A percentile compares a stretch with the other conserved stretches of the same genome.
Conservation (phyloP, 2,113 vertebrate genomes). For the Clinocottus analis region DNA sequence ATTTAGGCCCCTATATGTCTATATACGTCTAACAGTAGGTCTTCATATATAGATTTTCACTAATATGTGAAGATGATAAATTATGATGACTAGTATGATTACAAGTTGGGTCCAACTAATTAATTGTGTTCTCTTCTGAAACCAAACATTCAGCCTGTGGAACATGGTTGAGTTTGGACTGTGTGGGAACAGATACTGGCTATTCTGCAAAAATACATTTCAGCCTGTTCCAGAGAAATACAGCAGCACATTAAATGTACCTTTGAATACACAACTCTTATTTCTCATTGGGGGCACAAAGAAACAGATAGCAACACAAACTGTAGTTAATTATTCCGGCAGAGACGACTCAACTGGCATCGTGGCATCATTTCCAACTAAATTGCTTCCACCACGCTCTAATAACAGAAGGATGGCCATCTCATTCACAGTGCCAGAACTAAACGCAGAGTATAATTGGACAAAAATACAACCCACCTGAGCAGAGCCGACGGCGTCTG, state of each 20-base stretch:
- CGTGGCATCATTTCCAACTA: conserved; percentile 27
- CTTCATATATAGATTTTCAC: neutral
- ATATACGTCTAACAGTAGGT: neutral
- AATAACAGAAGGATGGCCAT: conserved; percentile 7
- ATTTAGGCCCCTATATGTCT: no score
- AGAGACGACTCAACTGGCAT: conserved; percentile 19
- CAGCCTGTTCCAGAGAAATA: neutral
- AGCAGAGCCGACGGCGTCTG: neutral
- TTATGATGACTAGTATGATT: neutral
- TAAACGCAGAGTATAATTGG: conserved; percentile 5
- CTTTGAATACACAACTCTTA: neutral
- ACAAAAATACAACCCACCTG: neutral
- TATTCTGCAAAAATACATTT: neutral
- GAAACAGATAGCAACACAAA: neutral
- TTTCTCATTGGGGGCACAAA: neutral
- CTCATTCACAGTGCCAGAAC: neutral
- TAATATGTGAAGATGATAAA: neutral
- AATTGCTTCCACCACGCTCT: neutral
- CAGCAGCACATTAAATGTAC: neutral
- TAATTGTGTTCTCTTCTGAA: neutral
- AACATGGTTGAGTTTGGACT: neutral
- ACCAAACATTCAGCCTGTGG: neutral
- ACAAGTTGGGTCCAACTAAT: neutral
- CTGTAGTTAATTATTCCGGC: conserved; percentile 11
- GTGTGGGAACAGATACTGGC: neutral